phyloP scores from a whole-genome alignment of 2,797 vertebrate species.

The Sebastes steindachneri region DNA sequence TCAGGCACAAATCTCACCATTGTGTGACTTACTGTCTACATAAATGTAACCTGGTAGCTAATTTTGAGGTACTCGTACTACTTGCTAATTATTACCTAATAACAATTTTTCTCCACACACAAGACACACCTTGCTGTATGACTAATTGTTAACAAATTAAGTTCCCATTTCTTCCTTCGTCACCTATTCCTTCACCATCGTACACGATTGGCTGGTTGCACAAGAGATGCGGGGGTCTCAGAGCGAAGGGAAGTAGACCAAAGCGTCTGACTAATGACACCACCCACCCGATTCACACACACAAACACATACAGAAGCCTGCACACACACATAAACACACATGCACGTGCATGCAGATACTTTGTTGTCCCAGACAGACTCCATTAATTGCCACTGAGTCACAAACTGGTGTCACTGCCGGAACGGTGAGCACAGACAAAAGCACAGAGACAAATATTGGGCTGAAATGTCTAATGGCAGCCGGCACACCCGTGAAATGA shows the following conservation, averaged over 20 bases:
- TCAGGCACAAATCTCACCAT: background rate
- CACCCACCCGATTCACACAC: background rate
- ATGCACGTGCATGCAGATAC: background rate
- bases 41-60: background rate
- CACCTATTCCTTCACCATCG: background rate
- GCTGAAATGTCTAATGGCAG: slow-evolving; percentile 25
- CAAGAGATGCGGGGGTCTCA: background rate
- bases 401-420: slow-evolving; percentile 31
- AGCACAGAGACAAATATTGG: slow-evolving; percentile 33
- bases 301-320: background rate
- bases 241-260: background rate
- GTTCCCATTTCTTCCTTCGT: background rate
- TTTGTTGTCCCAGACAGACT: background rate
- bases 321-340: background rate
- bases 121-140: background rate
- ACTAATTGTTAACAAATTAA: background rate
- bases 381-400: slow-evolving; percentile 55
- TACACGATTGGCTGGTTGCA: background rate
- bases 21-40: background rate
- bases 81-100: too few species aligned
- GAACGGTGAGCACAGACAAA: slow-evolving; percentile 50
- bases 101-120: background rate
- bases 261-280: background rate
- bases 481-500: slow-evolving; percentile 53
- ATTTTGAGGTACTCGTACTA: too few species aligned